Percentiles rank a stretch among this genome's conserved stretches.
Conservation (phyloP, 2,888 invertebrate genomes). For the Phrixothrix hirtus region DNA sequence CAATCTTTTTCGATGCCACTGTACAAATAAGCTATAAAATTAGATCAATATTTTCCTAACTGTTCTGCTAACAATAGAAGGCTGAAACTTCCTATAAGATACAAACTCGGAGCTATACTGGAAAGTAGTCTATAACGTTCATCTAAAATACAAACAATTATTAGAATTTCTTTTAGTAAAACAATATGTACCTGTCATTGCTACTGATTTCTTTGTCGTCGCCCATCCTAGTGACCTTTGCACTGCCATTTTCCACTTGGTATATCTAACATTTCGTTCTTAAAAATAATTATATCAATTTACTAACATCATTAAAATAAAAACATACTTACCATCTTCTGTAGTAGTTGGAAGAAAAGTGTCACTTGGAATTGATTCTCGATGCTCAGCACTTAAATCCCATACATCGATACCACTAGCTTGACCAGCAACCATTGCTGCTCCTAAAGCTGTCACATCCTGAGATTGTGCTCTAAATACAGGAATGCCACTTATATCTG, state of each 20-base stretch:
- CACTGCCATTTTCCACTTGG: slow-evolving; percentile 95
- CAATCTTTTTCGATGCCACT: too few relatives aligned
- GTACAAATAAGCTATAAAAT: too few relatives aligned
- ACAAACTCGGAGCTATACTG: slow-evolving; percentile 78
- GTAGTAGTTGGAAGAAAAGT: slow-evolving; percentile 82
- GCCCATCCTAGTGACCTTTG: slow-evolving; percentile 91
- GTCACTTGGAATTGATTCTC: slow-evolving; percentile 67
- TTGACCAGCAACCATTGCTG: slow-evolving; percentile 87
- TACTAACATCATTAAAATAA: background rate
- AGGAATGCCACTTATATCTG: slow-evolving; percentile 89
- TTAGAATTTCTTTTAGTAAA: too few relatives aligned
- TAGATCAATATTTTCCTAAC: too few relatives aligned
- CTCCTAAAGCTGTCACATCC: slow-evolving; percentile 92
- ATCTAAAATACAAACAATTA: too few relatives aligned
- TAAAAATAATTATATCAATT: slow-evolving; percentile 13
- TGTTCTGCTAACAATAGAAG: slow-evolving; percentile 62
- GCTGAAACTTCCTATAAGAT: slow-evolving; percentile 72
- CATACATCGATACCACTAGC: slow-evolving; percentile 69
- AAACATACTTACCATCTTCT: slow-evolving; percentile 67
- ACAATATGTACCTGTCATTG: too few relatives aligned
- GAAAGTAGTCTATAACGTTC: slow-evolving; percentile 77
- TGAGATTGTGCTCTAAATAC: slow-evolving; percentile 84
- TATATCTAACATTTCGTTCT: slow-evolving; percentile 79
- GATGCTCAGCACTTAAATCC: slow-evolving; percentile 65
- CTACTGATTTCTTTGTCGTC: slow-evolving; percentile 69